A percentile compares a stretch with the other conserved stretches of the same genome.
These are phyloP conservation scores for Lysandra coridon DNA, from an alignment of 2,888 invertebrate species.

Conservation along the genomic window DNA sequence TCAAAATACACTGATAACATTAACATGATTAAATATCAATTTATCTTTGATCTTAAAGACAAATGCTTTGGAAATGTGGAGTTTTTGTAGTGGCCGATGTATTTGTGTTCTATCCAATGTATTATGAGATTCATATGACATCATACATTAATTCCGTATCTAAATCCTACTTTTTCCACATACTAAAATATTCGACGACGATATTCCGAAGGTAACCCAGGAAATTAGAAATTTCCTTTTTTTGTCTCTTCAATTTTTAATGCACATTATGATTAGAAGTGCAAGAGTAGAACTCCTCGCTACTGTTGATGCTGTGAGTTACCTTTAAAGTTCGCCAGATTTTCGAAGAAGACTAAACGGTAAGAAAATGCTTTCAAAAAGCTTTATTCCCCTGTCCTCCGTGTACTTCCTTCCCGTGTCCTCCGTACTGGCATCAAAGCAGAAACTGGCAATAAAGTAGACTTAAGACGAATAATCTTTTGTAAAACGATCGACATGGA, in stretches of 20 bases:
- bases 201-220: not conserved
- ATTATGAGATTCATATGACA: slow-evolving; percentile 17
- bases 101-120: slow-evolving; percentile 1
- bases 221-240: not conserved
- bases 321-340: too few relatives aligned
- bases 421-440: not conserved
- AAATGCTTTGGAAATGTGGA: not conserved
- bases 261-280: not conserved
- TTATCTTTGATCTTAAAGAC: not conserved
- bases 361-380: too few relatives aligned
- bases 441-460: not conserved
- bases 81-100: not conserved
- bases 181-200: not conserved
- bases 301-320: too few relatives aligned
- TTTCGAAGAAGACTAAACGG: too few relatives aligned
- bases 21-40: not conserved
- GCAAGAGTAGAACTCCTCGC: too few relatives aligned
- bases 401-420: not conserved
- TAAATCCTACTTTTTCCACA: slow-evolving; percentile 13
- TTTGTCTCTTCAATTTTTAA: not conserved
- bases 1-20: not conserved
- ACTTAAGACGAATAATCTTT: not conserved
- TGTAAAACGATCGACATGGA: not conserved
- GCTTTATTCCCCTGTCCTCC: too few relatives aligned
- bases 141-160: slow-evolving; percentile 29